phyloP scores from a whole-genome alignment of 2,888 invertebrate genomes.

The Caenorhabditis angaria region DNA sequence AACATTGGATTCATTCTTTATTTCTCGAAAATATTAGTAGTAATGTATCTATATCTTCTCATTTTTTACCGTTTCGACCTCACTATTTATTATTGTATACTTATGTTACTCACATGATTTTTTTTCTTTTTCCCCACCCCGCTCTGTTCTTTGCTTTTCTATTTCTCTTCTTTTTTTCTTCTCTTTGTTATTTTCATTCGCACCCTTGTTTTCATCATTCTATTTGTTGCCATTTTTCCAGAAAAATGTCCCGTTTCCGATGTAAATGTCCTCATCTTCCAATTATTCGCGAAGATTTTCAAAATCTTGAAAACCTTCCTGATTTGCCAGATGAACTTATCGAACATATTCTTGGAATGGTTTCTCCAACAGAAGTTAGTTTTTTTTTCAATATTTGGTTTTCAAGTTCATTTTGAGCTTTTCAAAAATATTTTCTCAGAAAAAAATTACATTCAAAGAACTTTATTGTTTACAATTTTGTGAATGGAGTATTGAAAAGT shows the following conservation, averaged over 20 bases:
- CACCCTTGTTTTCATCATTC: not conserved
- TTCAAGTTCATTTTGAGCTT: not conserved
- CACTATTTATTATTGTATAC: constrained; percentile 34
- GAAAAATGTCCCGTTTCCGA: constrained; percentile 26
- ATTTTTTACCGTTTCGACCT: constrained; percentile 15
- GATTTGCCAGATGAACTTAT: constrained; percentile 40
- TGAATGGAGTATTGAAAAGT: too few species aligned
- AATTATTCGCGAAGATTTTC: not conserved
- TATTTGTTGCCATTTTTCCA: not conserved
- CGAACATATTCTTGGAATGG: constrained; percentile 19
- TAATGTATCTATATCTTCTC: constrained; percentile 8
- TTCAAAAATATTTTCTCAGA: too few species aligned
- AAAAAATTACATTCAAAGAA: too few species aligned
- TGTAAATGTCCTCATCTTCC: constrained; percentile 25
- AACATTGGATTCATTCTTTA: too few species aligned
- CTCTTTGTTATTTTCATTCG: constrained; percentile 9
- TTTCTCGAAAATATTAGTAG: not conserved
- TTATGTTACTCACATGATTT: constrained; percentile 8
- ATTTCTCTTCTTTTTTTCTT: constrained; percentile 8
- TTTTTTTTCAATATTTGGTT: constrained; percentile 3
- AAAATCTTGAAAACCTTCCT: constrained; percentile 6
- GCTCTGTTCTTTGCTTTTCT: constrained; percentile 6
- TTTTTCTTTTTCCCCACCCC: constrained; percentile 10
- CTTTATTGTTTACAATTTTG: too few species aligned
- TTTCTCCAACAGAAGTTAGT: constrained; percentile 30